A percentile compares a stretch with the other conserved stretches of the same genome.
Evolutionary conservation across 1,140 invertebrate species (phyloP).

Genomic region (Copidosoma floridanum): DNA sequence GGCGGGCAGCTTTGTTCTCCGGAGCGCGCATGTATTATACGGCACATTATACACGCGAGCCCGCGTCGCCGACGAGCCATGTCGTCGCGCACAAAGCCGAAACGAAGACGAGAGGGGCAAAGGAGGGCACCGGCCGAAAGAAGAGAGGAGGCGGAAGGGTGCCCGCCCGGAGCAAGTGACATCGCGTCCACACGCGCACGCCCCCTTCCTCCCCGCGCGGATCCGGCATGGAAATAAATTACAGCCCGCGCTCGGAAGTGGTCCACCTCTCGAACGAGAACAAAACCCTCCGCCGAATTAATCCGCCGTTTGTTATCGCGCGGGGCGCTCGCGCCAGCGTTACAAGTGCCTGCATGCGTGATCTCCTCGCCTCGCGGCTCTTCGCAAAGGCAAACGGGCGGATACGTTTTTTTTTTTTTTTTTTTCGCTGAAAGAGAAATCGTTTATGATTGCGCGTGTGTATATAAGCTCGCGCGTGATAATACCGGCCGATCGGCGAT

Average conservation of each 20-base stretch:
- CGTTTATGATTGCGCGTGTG: not conserved
- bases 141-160: too few relatives aligned
- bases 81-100: not conserved
- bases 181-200: too few relatives aligned
- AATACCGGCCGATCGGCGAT: slow-evolving; percentile 5
- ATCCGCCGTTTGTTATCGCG: not conserved
- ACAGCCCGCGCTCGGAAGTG: slow-evolving; percentile 14
- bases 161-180: too few relatives aligned
- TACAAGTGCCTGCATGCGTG: too few relatives aligned
- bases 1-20: not conserved
- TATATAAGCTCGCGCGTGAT: too few relatives aligned
- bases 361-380: too few relatives aligned
- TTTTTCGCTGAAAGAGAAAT: slow-evolving; percentile 1
- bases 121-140: not conserved
- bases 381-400: too few relatives aligned
- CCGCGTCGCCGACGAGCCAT: not conserved
- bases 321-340: not conserved
- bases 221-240: slow-evolving; percentile 38
- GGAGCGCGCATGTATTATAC: not conserved
- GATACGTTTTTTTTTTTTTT: too few relatives aligned
- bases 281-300: not conserved
- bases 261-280: not conserved
- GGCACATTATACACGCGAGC: too few relatives aligned
- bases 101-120: not conserved
- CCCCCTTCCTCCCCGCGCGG: not conserved